Evolutionary conservation across 2,888 invertebrate genomes (phyloP), one percentile per base, ranked within the genome.

Genomic region (Eilema griseolum): DNA sequence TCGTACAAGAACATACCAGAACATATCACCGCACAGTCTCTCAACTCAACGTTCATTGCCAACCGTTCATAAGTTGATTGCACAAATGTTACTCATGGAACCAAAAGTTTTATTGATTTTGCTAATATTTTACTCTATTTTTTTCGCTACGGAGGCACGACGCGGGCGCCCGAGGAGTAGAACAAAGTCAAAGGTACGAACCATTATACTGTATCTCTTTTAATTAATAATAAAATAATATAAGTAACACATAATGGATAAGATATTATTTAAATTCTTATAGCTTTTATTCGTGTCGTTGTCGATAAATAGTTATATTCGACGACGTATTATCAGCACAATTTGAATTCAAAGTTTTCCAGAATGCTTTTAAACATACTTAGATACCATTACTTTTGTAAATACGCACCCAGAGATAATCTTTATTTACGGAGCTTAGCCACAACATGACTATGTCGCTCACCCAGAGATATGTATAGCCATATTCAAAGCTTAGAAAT

Each of bases 81-180:
- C 63, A 71, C 79, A 84, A 88, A 93, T 92, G 91, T 86, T 92
- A 78, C 76, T 87, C 16, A 74, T 88, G 73, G 90, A 86, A 79
- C 75, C 84, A 33, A 86, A 85, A 70, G 68, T 86, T 33, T 73
- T 91, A 69, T 71, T 90, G 63, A 82, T 81, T 66, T 69, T 92
- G 59, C 71, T 92, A 3, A 69, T 92, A 26, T 66, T 91, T 7
- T 90, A 80, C 76, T 89, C 83, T 80, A 85, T 87, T 77, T 78
- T 90, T 56, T 76, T 89, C 57, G 83, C 84, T 26, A 83, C 88
- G 71, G 91, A 91, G 26, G 97, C 96, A 3, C 95, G 98, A 63
- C 96, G 98, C 83, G 97, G 97, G 14, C 96, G 98, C 73, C 95
- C 96, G 46, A 96, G 98, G 83, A 96, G 97, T 79, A 96, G 97